Base-by-base conservation (phyloP, 2,888 invertebrate genomes). In the Stegana nigrithorax region DNA sequence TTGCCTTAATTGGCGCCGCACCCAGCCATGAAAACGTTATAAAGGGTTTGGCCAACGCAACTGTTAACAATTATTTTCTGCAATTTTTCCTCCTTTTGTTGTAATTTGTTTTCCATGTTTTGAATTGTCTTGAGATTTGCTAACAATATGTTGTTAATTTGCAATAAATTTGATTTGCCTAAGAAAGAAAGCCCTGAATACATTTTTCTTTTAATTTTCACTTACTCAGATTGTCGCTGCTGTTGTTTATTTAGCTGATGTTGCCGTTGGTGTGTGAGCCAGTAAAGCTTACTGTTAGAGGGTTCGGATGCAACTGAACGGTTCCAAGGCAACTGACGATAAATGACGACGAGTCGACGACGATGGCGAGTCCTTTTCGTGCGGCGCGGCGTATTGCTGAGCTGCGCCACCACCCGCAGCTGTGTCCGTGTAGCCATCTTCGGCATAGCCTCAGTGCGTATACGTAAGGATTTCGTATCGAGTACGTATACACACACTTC, bases 281-380 rank as follows among this genome's bases (percentile, higher is more conserved):
- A 73, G 73, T 79, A 80, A 75, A 72, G 80, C 73, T 75, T 68
- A 80, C 82, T 63, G 81, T 68, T 72, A 67, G 70, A 81, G 73
- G 70, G 78, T 76, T 82, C 82, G 77, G 82, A 82, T 82, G 82
- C 80, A 82, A 82, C 82, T 82, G 68, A 81, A 63, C 66, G 63
- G 65, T 63, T 63, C 57, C 68, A n/a, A 69, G 70, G 67, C 69
- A 65, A n/a, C n/a, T n/a, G n/a, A n/a, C n/a, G n/a, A n/a, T n/a
- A n/a, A n/a, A n/a, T n/a, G n/a, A n/a, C 21, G 14, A 26, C 53
- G 36, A 10, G 12, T 42, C 14, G 42, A 42, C 36, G 71, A 69
- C 73, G 66, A 67, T 72, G 76, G 65, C 76, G 74, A 71, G 65
- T 69, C 58, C 60, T 63, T 65, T 45, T 75, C 66, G 70, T 70